phyloP scores from a whole-genome alignment of 2,113 vertebrate genomes.

The Anarrhichthys ocellatus region DNA sequence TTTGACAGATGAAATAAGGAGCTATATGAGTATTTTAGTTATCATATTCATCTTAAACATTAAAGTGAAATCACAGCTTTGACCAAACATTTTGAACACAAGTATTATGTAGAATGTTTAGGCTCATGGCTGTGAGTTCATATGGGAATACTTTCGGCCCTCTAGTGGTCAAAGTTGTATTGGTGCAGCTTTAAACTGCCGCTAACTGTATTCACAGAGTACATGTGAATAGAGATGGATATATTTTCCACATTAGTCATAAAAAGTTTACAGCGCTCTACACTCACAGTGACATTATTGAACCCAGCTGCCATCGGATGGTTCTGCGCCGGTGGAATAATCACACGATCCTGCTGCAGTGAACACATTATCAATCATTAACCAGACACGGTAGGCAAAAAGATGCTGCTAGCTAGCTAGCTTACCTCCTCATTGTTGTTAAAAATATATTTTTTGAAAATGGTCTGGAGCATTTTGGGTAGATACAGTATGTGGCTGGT shows the following conservation, averaged over 20 bases:
- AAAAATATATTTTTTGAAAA: background rate
- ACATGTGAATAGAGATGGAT: background rate
- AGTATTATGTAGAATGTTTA: background rate
- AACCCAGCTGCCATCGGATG: slow-evolving; percentile 66
- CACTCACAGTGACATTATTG: slow-evolving; percentile 67
- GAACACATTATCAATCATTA: background rate
- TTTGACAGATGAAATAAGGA: background rate
- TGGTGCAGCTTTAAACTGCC: background rate
- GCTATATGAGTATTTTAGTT: background rate
- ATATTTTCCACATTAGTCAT: background rate
- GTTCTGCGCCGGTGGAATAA: slow-evolving; percentile 2
- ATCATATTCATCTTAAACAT: background rate
- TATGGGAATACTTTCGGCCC: background rate
- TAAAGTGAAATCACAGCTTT: background rate
- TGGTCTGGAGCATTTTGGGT: background rate
- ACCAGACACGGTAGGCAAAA: background rate
- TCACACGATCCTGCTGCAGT: slow-evolving; percentile 51
- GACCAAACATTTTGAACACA: background rate
- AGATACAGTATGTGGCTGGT: too few relatives aligned
- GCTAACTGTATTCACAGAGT: background rate
- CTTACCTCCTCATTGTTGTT: background rate
- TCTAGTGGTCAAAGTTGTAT: background rate
- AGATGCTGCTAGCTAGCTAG: background rate
- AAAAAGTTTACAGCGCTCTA: background rate
- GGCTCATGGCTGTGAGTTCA: background rate